A percentile compares a stretch with the other conserved stretches of the same genome.
phyloP scores from a whole-genome alignment of 2,113 vertebrate species.

The Donacobius atricapilla region DNA sequence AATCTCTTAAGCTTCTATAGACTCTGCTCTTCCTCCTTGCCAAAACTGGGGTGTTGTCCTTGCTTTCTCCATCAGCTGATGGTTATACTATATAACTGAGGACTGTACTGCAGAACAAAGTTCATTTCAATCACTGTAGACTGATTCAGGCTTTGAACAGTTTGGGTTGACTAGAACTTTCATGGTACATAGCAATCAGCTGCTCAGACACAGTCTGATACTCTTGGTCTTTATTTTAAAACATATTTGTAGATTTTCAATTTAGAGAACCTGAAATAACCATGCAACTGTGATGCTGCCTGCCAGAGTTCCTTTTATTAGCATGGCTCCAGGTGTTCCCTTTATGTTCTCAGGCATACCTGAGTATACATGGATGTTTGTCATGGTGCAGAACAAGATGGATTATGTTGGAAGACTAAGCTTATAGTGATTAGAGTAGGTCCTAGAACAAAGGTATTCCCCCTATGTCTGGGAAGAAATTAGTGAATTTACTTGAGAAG shows the following conservation, averaged over 20 bases:
- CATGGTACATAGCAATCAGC: fast-evolving
- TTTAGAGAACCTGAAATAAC: background rate
- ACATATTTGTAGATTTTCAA: background rate
- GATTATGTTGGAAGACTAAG: background rate
- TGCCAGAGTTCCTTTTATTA: background rate
- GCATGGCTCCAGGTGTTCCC: background rate
- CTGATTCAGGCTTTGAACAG: background rate
- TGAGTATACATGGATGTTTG: background rate
- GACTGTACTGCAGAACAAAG: background rate
- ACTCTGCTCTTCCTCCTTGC: background rate
- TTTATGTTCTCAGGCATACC: background rate
- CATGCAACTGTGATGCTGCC: background rate
- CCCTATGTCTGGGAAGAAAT: background rate
- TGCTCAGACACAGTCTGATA: background rate
- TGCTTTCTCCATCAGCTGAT: background rate
- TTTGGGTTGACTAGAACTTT: background rate
- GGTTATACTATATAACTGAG: background rate
- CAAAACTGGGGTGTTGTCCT: background rate
- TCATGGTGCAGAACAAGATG: background rate
- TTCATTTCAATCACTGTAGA: background rate
- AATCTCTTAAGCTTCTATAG: background rate
- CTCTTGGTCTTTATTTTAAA: background rate
- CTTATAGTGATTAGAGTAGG: background rate
- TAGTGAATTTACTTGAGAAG: background rate
- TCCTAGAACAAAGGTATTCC: background rate